Base-by-base conservation (phyloP, 2,888 invertebrate genomes). In the Miltochrista miniata region DNA sequence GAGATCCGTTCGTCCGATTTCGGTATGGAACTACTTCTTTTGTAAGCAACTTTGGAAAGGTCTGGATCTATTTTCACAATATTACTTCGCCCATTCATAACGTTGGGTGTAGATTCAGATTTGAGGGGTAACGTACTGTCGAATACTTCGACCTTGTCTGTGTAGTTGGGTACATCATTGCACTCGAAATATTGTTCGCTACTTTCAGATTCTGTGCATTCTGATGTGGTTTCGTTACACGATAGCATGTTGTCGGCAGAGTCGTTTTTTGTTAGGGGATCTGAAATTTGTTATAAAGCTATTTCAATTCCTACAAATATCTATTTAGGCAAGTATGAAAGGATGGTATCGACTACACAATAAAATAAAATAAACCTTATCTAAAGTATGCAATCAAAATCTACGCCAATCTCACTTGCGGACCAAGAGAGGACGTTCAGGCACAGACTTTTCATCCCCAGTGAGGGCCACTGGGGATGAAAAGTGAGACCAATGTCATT, bases 141-240 rank as follows among this genome's bases (percentile, higher is more conserved):
- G 43, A 81, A 55, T 2, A 75, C 69, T 35, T 92, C 91, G 1
- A 85, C 58, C 60, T 82, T 79, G 7, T 92, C 91, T 42, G 76
- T 68, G 57, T 70, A 87, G 0, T 81, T 67, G 0, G 81, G 79
- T 51, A 80, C 86, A 15, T 92, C 92, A 29, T 72, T 90, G 58
- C 92, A 92, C 68, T 92, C 92, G 55, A 82, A 92, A 56, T 81
- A 92, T 59, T 92, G 92, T 60, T 92, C 92, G 55, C 92, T 92
- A 66, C 92, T 92, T 51, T 92, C 92, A 0, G 92, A 92, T 65
- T 92, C 92, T 0, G 92, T 92, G 57, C 92, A 92, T 68, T 92
- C 92, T 1, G 92, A 92, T 24, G 88, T 89, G 1, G 92, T 92
- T 73, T 92, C 92, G 51, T 87, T 90, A 59, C 92, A 90, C 0